Evolutionary conservation across 92 coral and sea anemone species (phyloP).

Genomic region (Palythoa grandis): DNA sequence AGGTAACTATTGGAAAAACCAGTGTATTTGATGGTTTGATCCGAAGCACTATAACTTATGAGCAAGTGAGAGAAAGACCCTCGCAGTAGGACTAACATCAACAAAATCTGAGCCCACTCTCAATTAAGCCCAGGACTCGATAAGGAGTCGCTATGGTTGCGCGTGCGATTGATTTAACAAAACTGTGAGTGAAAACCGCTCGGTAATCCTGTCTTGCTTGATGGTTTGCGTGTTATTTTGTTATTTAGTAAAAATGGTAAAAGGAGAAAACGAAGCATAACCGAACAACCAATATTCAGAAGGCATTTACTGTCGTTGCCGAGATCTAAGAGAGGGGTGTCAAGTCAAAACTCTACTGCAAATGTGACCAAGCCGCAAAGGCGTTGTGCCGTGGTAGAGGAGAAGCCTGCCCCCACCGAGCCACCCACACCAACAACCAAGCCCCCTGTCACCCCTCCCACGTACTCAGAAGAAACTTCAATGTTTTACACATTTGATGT

Average conservation of each 20-base stretch:
- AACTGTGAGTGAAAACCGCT: too few species aligned
- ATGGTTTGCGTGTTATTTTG: too few species aligned
- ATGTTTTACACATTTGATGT: constrained; percentile 62
- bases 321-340: neutral
- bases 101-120: too few species aligned
- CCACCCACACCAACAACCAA: constrained; percentile 55
- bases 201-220: too few species aligned
- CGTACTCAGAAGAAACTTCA: constrained; percentile 41
- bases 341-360: neutral
- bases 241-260: neutral
- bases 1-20: too few species aligned
- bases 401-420: constrained; percentile 70
- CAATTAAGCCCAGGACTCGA: too few species aligned
- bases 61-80: too few species aligned
- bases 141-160: too few species aligned
- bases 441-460: constrained; percentile 59
- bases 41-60: too few species aligned
- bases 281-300: neutral
- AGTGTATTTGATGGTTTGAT: too few species aligned
- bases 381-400: constrained; percentile 51
- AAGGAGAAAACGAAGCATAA: neutral
- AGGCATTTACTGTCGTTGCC: neutral
- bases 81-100: too few species aligned
- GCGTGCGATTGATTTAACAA: too few species aligned
- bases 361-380: constrained; percentile 34